phyloP scores from a whole-genome alignment of 2,113 vertebrate species.

The human (Homo sapiens) region DNA sequence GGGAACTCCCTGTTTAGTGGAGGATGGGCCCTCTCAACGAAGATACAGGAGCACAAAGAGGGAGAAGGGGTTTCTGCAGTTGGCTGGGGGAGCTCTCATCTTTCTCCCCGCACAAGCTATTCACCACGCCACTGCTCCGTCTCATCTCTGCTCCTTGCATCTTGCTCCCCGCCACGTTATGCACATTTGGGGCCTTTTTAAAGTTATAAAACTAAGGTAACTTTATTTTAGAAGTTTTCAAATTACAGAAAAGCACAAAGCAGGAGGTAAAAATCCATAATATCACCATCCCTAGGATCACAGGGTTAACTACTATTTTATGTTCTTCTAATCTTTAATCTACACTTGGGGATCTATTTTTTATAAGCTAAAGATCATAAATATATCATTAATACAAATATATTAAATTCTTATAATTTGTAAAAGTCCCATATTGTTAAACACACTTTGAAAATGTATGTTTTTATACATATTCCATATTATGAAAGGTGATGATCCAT shows the following conservation, averaged over 20 bases:
- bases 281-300: background rate
- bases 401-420: too few relatives aligned
- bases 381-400: too few relatives aligned
- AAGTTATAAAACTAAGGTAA: background rate
- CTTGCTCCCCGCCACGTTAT: accelerated
- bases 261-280: background rate
- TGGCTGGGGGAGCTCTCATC: accelerated
- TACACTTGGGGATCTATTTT: background rate
- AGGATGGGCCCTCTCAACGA: background rate
- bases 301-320: background rate
- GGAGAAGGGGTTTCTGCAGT: background rate
- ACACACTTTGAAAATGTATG: background rate
- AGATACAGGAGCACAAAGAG: background rate
- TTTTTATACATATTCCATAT: too few relatives aligned
- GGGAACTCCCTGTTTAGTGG: background rate
- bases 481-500: background rate
- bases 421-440: background rate
- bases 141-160: background rate
- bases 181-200: background rate
- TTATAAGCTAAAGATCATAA: background rate
- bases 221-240: background rate
- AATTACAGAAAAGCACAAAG: background rate
- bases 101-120: accelerated
- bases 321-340: background rate
- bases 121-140: accelerated